Evolutionary conservation across 30 jellyfish, hydroid and myxozoan genomes (phyloP).

Genomic region (Hydra vulgaris): DNA sequence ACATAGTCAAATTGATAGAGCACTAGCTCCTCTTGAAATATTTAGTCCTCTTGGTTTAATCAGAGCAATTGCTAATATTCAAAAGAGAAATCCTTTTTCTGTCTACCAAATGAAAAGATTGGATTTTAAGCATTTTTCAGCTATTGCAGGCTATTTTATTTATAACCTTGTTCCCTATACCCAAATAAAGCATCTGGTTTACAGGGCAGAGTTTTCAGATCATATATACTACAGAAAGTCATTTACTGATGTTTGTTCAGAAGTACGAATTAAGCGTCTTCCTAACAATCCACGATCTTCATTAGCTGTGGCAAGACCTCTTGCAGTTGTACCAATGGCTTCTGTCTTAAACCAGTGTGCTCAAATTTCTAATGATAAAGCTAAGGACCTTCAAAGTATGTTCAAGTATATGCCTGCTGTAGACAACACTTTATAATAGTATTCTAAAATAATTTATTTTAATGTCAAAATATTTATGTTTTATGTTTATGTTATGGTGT

Average conservation of each 20-base stretch:
- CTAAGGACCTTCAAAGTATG: neutral
- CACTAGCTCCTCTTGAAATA: conserved; percentile 7
- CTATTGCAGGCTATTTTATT: neutral
- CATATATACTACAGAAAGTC: neutral
- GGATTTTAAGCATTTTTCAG: neutral
- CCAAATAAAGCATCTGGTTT: neutral
- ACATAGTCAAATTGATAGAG: conserved; percentile 1
- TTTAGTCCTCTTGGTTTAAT: conserved; percentile 6
- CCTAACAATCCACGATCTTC: neutral
- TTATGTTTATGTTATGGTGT: neutral
- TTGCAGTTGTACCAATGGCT: neutral
- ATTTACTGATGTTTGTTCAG: neutral
- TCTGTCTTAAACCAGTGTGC: neutral
- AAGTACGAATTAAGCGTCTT: neutral
- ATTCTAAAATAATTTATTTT: too few species aligned
- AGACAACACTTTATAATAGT: neutral
- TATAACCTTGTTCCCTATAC: neutral
- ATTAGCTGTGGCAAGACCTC: neutral
- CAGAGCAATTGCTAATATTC: neutral
- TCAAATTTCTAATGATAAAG: neutral
- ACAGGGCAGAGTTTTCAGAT: neutral
- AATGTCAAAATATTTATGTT: neutral
- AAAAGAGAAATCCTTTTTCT: neutral
- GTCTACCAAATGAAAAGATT: too few species aligned
- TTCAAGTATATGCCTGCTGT: neutral